Evolutionary conservation across 2,888 invertebrate species (phyloP), one percentile per base, ranked within the genome.

Genomic region (Heterodera filipjevi): DNA sequence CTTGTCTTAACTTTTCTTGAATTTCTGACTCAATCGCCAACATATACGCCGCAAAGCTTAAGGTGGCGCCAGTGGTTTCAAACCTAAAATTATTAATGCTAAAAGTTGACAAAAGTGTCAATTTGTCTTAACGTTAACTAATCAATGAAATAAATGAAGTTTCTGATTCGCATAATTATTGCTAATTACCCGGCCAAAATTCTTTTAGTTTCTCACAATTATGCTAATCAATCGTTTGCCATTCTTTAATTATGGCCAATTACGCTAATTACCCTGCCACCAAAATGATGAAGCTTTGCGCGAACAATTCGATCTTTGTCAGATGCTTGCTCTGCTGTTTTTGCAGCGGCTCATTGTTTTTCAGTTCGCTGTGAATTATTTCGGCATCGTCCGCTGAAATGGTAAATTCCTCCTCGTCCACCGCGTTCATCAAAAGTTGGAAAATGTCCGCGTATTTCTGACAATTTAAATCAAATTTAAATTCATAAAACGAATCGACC

Each of bases 371-470:
- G 16, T 44, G 30, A 12, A 32, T 39, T 22, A 33, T 32, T n/a
- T 22, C 53, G 12, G 66, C 46, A 39, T 75, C 76, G 12, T 73
- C 73, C n/a, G 35, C 33, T n/a, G 39, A 35, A 33, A 53, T 73
- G 10, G 59, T 22, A 64, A 49, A 49, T 49, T 59, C 76, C 12
- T 33, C 76, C 27, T 78, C 78, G 22, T 77, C 76, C 49, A 66
- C 78, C n/a, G 76, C 77, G 27, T 78, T 77, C 76, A 78, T 59
- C 35, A 79, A 33, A 33, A 79, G 44, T 78, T 78, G 78, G n/a
- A 79, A 77, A 27, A 79, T 77, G 49, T 78, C 78, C 19, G 53
- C 49, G 64, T 79, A 79, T 68, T 79, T 79, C 78, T 79, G 30
- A 19, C 19, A 1, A 66, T 32, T 66, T 32, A n/a, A 66, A 66